Evolutionary conservation across 1,140 invertebrate genomes (phyloP), one percentile per base, ranked within the genome.

Genomic region (Aphelenchoides fujianensis): DNA sequence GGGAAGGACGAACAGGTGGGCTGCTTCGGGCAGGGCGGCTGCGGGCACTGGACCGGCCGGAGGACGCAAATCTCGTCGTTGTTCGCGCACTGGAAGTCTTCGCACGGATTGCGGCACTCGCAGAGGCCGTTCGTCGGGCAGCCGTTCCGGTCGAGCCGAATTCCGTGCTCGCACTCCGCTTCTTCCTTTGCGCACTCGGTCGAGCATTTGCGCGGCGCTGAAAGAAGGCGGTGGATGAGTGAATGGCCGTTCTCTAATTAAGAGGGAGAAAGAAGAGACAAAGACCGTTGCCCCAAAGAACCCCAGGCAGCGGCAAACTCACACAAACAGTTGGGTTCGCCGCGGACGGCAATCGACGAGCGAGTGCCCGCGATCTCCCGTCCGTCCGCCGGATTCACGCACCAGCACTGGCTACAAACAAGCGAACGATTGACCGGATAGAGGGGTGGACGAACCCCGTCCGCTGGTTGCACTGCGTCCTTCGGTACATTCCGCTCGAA

Each of bases 41-140:
- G 35, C 32, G 63, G 35, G 34, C 73, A 74, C 36, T 75, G 19
- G 3, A 82, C 77, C 52, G 36, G 3, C 48, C 69, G 68, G 28
- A 76, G 67, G n/a, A 79, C 70, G 61, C 79, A 80, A 55, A 81
- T 64, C 57, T 81, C 77, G 1, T 61, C 52, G 1, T 41, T 35
- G 9, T 68, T 30, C 34, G 77, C 73, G 54, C 79, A 80, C 41
- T 76, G 69, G 41, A 80, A 79, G 23, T 74, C 74, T 27, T 74
- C 69, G 69, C 79, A 80, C 16, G 76, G 69, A 68, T 81, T 72
- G 41, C 57, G 68, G 48, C 79, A 80, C 35, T 73, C 67, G 63
- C 79, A 80, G 30, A 64, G 12, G 30, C 74, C 76, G 62, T 80
- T 81, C 3, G 71, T 12, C 9, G 79, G 79, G 36, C 79, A 80